These are phyloP conservation scores for Batillaria attramentaria DNA, from an alignment of 1,140 invertebrate genomes.

Conservation along the genomic window DNA sequence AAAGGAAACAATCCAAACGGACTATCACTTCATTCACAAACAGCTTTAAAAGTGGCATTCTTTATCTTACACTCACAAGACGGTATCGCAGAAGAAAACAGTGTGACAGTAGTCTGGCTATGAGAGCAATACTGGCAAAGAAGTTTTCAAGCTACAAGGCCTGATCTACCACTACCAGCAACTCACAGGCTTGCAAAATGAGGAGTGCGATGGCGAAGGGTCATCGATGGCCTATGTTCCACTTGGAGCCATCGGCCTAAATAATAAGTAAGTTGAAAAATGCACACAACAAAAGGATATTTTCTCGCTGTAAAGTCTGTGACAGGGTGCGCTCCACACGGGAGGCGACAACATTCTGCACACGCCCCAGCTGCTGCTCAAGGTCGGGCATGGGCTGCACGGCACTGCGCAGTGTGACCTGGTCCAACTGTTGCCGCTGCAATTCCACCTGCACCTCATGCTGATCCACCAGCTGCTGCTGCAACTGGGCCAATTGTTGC, in stretches of 20 bases:
- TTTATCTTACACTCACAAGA: no score
- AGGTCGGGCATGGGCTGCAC: conserved; percentile 53
- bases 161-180: no score
- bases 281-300: conserved; percentile 66
- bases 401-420: conserved; percentile 40
- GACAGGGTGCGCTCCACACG: conserved; percentile 60
- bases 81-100: no score
- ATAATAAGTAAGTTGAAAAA: neutral
- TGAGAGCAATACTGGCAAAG: no score
- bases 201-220: neutral
- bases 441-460: conserved; percentile 53
- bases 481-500: conserved; percentile 49
- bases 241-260: neutral
- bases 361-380: conserved; percentile 59
- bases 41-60: no score
- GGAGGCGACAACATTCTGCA: conserved; percentile 59
- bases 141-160: no score
- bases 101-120: no score
- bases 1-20: no score
- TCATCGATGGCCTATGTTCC: no score
- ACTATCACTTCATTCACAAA: no score
- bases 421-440: conserved; percentile 56
- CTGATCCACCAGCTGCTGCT: conserved; percentile 54
- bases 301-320: conserved; percentile 63
- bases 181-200: neutral